Evolutionary conservation across 2,113 vertebrate genomes (phyloP), one percentile per base, ranked within the genome.

Genomic region (Daphoenositta chrysoptera): DNA sequence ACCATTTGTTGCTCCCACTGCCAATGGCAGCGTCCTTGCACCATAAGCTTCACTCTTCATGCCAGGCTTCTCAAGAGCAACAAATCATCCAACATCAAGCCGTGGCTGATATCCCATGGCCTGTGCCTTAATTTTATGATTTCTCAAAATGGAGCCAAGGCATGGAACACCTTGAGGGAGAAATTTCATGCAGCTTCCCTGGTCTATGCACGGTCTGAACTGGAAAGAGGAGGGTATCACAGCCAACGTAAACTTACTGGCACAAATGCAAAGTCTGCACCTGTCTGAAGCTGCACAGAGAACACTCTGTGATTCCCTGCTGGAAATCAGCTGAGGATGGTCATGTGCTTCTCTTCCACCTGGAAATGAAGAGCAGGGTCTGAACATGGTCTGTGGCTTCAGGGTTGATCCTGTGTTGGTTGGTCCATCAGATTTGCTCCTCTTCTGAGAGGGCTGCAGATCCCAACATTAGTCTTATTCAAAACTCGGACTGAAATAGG

Each of bases 1-100:
- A 90, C 20, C 21, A 76, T 64, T 78, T 60, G 48, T 57, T 8
- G 20, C n/a, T 23, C 15, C 60, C 27, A 15, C 73, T 91, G 57
- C 68, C 76, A 77, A 27, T 13, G 61, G 40, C 51, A 87, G 60
- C 26, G 31, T 53, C 63, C 85, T 95, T 87, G 35, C 15, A 83
- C 95, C 94, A 72, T 8, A 54, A 84, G 76, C 40, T 75, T 76
- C 9, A 13, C n/a, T 89, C 70, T 56, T 95, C 71, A 57, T 40
- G 33, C n/a, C 77, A 94, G 50, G 11, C 47, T 85, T 96, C n/a
- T 63, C 60, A 87, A 91, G 82, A 73, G 60, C 56, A 94, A 73
- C 60, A 78, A 94, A 95, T 80, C 45, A 83, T 60, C 47, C 13
- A 6, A 42, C 57, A 78, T 40, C 69, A 72, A 56, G 31, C 39